A percentile compares a stretch with the other conserved stretches of the same genome.
These are phyloP conservation scores for Brachystomella parvula DNA, from an alignment of 1,140 invertebrate species.

Conservation along the genomic window DNA sequence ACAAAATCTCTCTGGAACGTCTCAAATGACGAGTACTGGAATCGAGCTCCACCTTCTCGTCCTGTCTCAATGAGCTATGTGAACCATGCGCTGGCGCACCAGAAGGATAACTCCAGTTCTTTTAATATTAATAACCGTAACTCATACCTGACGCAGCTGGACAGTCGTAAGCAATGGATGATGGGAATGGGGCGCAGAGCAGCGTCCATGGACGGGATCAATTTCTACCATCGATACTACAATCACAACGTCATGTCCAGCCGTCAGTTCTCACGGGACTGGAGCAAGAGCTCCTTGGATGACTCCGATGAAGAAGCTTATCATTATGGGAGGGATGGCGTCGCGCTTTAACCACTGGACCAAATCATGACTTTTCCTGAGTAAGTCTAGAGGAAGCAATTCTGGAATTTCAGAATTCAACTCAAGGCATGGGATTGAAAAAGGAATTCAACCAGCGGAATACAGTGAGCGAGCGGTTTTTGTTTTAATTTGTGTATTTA, in stretches of 20 bases:
- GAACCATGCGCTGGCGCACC: constrained; percentile 17
- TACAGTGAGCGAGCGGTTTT: too few species aligned
- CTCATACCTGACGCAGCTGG: neutral
- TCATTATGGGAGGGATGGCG: constrained; percentile 19
- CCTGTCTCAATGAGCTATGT: constrained; percentile 39
- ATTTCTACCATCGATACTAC: constrained; percentile 32
- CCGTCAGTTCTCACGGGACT: constrained; percentile 18
- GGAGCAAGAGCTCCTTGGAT: constrained; percentile 34
- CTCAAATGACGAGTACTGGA: constrained; percentile 39
- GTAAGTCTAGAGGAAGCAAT: too few species aligned
- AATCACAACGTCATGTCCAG: constrained; percentile 17
- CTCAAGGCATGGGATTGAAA: too few species aligned
- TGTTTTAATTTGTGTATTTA: too few species aligned
- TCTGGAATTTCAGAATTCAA: too few species aligned
- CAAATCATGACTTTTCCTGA: too few species aligned
- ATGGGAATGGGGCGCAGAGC: constrained; percentile 25
- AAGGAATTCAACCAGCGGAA: too few species aligned
- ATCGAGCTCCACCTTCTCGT: constrained; percentile 38
- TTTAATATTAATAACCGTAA: neutral
- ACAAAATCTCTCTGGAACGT: constrained; percentile 34
- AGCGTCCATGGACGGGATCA: constrained; percentile 29
- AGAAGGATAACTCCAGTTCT: neutral
- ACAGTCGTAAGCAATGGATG: neutral
- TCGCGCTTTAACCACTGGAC: neutral
- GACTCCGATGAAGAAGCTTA: constrained; percentile 24